A percentile compares a stretch with the other conserved stretches of the same genome.
Evolutionary conservation across 2,113 vertebrate species (phyloP).

Genomic region (Lanius ludovicianus): DNA sequence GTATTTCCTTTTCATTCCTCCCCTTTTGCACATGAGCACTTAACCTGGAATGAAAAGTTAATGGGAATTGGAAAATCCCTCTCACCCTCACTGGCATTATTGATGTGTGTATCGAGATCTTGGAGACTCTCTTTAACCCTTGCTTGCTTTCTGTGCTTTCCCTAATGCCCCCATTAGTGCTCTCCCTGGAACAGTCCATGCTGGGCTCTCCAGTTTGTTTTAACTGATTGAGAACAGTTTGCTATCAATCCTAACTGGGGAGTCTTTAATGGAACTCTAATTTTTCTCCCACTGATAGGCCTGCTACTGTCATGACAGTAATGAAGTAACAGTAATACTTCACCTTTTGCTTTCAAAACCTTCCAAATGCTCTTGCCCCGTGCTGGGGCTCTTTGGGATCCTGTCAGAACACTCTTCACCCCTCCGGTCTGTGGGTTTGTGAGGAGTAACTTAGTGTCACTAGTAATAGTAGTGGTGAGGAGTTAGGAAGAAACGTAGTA

Average conservation of each 20-base stretch:
- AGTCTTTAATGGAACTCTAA: background rate
- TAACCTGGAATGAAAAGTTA: background rate
- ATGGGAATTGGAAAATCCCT: background rate
- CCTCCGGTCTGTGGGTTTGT: background rate
- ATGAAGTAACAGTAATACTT: background rate
- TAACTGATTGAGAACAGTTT: background rate
- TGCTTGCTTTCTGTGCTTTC: background rate
- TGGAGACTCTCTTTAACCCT: background rate
- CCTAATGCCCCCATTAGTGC: background rate
- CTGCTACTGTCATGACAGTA: background rate
- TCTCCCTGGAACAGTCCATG: background rate
- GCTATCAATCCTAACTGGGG: background rate
- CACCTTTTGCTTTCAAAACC: background rate
- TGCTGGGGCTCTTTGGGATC: background rate
- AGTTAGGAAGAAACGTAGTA: rapidly evolving
- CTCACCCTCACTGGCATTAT: background rate
- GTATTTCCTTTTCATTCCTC: background rate
- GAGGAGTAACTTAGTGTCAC: background rate
- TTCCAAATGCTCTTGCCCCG: rapidly evolving
- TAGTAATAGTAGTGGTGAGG: background rate
- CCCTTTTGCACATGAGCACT: background rate
- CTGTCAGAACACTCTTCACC: background rate
- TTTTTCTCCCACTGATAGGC: background rate
- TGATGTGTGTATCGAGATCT: background rate
- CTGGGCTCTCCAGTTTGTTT: background rate